Evolutionary conservation across 1,140 invertebrate species (phyloP).

Genomic region (Philotrypesis tridentata): DNA sequence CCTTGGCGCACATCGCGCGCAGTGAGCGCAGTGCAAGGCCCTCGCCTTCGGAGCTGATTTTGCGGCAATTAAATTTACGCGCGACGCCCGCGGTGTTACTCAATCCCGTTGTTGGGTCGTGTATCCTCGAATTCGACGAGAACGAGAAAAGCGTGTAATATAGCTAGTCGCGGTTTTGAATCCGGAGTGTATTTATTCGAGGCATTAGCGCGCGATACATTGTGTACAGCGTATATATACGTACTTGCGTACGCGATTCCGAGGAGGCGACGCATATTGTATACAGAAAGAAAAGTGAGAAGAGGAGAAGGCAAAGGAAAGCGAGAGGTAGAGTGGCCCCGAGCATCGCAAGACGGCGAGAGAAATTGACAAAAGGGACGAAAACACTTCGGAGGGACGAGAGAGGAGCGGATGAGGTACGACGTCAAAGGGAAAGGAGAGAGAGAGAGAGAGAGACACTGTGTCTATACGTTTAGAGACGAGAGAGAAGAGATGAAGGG

Average conservation of each 20-base stretch:
- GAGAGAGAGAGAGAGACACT: not conserved
- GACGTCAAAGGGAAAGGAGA: constrained; percentile 13
- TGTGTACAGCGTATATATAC: no score
- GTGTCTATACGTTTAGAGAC: not conserved
- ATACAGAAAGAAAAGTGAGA: not conserved
- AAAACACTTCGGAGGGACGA: not conserved
- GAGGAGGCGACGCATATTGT: no score
- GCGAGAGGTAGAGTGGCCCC: not conserved
- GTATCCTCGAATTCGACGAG: no score
- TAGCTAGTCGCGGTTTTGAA: not conserved
- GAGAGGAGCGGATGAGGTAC: constrained; percentile 1
- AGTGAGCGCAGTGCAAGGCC: no score
- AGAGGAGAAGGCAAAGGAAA: not conserved
- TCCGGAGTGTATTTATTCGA: not conserved
- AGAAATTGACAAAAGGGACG: constrained; percentile 25
- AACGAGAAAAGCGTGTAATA: no score
- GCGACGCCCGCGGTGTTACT: no score
- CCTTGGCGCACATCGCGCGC: no score
- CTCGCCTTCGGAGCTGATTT: no score
- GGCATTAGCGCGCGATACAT: not conserved
- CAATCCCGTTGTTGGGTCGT: no score
- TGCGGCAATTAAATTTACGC: no score
- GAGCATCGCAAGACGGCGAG: constrained; percentile 10
- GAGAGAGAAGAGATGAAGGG: not conserved
- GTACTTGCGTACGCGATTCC: not conserved